Conservation (phyloP, 1,140 invertebrate genomes). For the Caenorhabditis latens region DNA sequence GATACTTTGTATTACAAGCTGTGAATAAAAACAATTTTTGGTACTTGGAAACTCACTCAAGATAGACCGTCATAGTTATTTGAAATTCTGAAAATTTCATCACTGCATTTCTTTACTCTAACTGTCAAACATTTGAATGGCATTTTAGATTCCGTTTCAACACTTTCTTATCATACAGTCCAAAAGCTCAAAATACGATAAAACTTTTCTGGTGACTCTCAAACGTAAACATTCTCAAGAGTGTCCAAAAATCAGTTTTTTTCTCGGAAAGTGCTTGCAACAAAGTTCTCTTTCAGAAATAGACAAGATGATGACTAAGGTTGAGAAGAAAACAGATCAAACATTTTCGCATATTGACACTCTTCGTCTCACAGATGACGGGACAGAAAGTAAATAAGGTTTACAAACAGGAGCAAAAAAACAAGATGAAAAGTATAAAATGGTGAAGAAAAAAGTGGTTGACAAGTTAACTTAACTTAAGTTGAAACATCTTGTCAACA, state of each 20-base stretch:
- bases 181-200: constrained; percentile 35
- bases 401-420: constrained; percentile 14
- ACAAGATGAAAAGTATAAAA: constrained; percentile 34
- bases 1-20: neutral
- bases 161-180: constrained; percentile 24
- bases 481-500: neutral
- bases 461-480: neutral
- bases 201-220: neutral
- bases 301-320: constrained; percentile 28
- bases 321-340: constrained; percentile 1
- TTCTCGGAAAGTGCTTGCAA: neutral
- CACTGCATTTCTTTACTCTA: too few relatives aligned
- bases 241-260: constrained; percentile 26
- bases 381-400: constrained; percentile 12
- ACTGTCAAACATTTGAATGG: too few relatives aligned
- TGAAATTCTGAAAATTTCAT: too few relatives aligned
- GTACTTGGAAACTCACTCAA: too few relatives aligned
- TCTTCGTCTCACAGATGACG: neutral
- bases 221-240: neutral
- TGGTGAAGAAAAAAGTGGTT: constrained; percentile 4
- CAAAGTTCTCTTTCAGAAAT: constrained; percentile 47
- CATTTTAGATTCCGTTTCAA: neutral
- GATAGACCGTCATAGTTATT: too few relatives aligned
- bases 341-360: constrained; percentile 28
- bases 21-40: neutral